These are phyloP conservation scores for Heliothis peltigera DNA, from an alignment of 2,888 invertebrate species.

Conservation along the genomic window DNA sequence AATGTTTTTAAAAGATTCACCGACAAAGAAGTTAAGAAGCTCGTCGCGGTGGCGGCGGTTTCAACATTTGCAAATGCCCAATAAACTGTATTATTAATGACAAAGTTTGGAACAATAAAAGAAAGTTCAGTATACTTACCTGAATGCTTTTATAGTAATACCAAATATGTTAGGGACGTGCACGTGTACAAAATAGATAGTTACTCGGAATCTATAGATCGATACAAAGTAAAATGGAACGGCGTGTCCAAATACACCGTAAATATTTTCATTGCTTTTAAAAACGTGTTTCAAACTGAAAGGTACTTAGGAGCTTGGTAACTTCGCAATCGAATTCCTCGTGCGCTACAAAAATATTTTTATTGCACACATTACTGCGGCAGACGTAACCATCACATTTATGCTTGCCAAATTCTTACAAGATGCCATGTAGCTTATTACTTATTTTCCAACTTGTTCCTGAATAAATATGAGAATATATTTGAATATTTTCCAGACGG, in stretches of 20 bases:
- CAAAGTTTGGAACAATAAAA: conserved; percentile 27
- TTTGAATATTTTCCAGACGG: conserved; percentile 67
- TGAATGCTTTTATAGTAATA: conserved; percentile 24
- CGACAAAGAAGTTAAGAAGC: conserved; percentile 53
- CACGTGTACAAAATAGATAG: conserved; percentile 5
- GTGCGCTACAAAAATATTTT: conserved; percentile 53
- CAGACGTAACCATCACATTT: conserved; percentile 67
- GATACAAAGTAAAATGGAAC: conserved; percentile 22
- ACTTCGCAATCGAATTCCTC: conserved; percentile 37
- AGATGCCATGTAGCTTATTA: conserved; percentile 35
- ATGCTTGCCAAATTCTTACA: conserved; percentile 64
- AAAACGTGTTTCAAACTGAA: conserved; percentile 27
- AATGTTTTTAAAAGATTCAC: conserved; percentile 37
- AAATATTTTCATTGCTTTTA: conserved; percentile 32
- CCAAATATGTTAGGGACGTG: conserved; percentile 13
- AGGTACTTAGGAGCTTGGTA: conserved; percentile 18
- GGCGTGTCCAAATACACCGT: conserved; percentile 12
- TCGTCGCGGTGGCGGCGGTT: conserved; percentile 32
- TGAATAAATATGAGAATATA: conserved; percentile 62
- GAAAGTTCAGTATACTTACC: conserved; percentile 36
- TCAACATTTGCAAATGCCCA: conserved; percentile 40
- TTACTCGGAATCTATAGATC: conserved; percentile 4
- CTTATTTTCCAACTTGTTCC: conserved; percentile 61
- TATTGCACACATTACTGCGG: conserved; percentile 60
- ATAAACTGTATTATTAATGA: conserved; percentile 45